phyloP scores from a whole-genome alignment of 2,888 invertebrate species.

The Eurytoma adleriae region DNA sequence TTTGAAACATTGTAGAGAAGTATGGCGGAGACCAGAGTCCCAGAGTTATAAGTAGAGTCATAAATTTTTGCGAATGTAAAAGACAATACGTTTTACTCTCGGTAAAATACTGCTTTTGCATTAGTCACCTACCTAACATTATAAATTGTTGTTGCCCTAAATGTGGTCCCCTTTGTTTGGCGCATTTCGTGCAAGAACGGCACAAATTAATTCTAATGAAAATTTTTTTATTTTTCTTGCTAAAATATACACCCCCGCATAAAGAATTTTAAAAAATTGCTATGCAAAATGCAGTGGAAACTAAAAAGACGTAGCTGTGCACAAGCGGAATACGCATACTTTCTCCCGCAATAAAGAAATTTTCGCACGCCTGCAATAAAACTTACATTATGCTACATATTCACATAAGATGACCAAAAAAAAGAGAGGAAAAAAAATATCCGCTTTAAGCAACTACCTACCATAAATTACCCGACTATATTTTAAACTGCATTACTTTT shows the following conservation, averaged over 20 bases:
- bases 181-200: background rate
- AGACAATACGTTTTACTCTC: slow-evolving; percentile 50
- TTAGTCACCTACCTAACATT: slow-evolving; percentile 17
- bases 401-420: too few species aligned
- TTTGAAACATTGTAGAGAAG: slow-evolving; percentile 44
- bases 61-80: slow-evolving; percentile 56
- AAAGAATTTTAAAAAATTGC: background rate
- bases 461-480: too few species aligned
- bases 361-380: slow-evolving; percentile 50
- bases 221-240: background rate
- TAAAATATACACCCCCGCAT: background rate
- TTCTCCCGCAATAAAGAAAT: slow-evolving; percentile 60
- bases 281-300: background rate
- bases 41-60: slow-evolving; percentile 50
- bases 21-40: slow-evolving; percentile 16
- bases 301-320: background rate
- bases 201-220: background rate
- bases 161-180: background rate
- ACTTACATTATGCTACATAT: too few species aligned
- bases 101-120: slow-evolving; percentile 39
- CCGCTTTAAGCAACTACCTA: background rate
- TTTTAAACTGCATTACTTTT: too few species aligned
- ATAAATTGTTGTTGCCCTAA: background rate
- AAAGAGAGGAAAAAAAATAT: background rate
- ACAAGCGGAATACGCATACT: slow-evolving; percentile 31